phyloP scores from a whole-genome alignment of 1,140 invertebrate genomes.

The Aphaenogaster floridana region DNA sequence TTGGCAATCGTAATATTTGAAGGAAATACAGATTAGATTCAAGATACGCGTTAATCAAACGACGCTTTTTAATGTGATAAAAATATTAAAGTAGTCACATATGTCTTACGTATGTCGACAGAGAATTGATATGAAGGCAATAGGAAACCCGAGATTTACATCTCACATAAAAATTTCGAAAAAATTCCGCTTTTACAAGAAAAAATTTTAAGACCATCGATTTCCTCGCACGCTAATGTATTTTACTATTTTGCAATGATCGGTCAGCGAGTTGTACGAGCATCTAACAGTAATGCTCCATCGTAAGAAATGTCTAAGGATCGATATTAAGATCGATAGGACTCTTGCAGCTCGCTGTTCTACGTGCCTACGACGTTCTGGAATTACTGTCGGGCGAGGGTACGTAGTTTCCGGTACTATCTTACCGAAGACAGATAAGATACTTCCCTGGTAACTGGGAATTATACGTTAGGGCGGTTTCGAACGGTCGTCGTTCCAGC shows the following conservation, averaged over 20 bases:
- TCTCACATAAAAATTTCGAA: background rate
- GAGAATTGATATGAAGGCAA: background rate
- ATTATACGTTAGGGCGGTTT: slow-evolving; percentile 68
- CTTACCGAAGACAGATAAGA: slow-evolving; percentile 75
- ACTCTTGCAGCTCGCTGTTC: slow-evolving; percentile 49
- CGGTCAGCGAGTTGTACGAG: background rate
- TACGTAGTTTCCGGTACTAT: slow-evolving; percentile 73
- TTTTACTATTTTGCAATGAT: slow-evolving; percentile 24
- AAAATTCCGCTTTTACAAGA: background rate
- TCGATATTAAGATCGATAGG: slow-evolving; percentile 65
- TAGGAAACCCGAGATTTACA: background rate
- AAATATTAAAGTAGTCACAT: background rate
- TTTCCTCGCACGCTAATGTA: background rate
- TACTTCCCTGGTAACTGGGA: slow-evolving; percentile 71
- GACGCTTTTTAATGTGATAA: background rate
- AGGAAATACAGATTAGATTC: background rate
- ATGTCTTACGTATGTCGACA: background rate
- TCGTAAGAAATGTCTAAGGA: slow-evolving; percentile 50
- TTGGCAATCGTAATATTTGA: background rate
- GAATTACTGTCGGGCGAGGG: slow-evolving; percentile 68
- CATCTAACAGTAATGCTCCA: slow-evolving; percentile 34
- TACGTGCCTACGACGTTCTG: slow-evolving; percentile 62
- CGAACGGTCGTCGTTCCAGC: slow-evolving; percentile 65
- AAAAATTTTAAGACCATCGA: too few species aligned
- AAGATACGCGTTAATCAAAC: background rate